Evolutionary conservation across 2,888 invertebrate species (phyloP).

Genomic region (Cryptus armator): DNA sequence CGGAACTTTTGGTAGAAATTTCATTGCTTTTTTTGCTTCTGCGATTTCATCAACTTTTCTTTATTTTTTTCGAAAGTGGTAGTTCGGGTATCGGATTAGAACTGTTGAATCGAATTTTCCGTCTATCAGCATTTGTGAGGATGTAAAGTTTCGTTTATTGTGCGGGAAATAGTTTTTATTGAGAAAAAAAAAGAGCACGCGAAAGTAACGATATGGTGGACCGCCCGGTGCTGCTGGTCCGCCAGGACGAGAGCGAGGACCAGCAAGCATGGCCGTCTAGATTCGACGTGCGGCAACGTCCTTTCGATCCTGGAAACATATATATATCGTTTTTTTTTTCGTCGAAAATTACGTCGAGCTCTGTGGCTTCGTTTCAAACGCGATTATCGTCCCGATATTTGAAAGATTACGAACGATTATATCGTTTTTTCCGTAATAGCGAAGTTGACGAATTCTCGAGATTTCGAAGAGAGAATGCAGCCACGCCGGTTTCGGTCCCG

Average conservation of each 20-base stretch:
- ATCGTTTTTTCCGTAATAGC: background rate
- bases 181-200: slow-evolving; percentile 19
- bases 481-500: slow-evolving; percentile 64
- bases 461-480: slow-evolving; percentile 12
- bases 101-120: background rate
- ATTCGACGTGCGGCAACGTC: slow-evolving; percentile 62
- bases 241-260: slow-evolving; percentile 65
- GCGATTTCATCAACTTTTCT: background rate
- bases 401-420: slow-evolving; percentile 1
- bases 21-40: background rate
- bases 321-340: slow-evolving; percentile 11
- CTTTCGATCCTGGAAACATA: slow-evolving; percentile 58
- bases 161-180: background rate
- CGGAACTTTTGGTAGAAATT: background rate
- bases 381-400: background rate
- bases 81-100: background rate
- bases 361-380: background rate
- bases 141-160: background rate
- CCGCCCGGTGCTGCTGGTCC: slow-evolving; percentile 64
- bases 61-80: background rate
- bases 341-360: background rate
- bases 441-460: background rate
- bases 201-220: slow-evolving; percentile 60
- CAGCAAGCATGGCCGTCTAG: slow-evolving; percentile 75
- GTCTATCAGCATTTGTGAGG: background rate